Evolutionary conservation across 2,797 vertebrate species (phyloP).

Genomic region (Lacerta bilineata): DNA sequence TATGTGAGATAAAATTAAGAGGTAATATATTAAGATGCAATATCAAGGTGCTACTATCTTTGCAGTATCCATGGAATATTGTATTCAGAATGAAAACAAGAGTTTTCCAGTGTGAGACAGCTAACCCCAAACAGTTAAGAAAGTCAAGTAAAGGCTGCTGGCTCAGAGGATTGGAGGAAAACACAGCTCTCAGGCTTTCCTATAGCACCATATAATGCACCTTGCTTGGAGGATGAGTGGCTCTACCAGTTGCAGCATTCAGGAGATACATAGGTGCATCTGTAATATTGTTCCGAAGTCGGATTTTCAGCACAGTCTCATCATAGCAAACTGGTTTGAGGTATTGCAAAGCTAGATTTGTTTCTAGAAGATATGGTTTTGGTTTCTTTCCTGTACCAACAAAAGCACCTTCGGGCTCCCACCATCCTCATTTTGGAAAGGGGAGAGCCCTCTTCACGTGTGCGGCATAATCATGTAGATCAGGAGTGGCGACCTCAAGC

Average conservation of each 20-base stretch:
- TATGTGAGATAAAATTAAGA: background rate
- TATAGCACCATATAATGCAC: background rate
- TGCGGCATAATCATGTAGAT: too few relatives aligned
- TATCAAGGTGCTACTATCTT: background rate
- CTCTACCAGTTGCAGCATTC: background rate
- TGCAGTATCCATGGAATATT: background rate
- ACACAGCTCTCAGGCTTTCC: background rate
- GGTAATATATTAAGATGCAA: background rate
- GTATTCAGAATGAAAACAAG: background rate
- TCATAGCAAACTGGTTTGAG: too few relatives aligned
- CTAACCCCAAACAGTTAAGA: background rate
- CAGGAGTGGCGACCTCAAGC: too few relatives aligned
- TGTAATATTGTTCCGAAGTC: background rate
- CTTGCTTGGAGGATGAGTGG: background rate
- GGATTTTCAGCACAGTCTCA: background rate
- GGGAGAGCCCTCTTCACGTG: too few relatives aligned
- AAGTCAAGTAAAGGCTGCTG: background rate
- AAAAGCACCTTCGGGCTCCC: too few relatives aligned
- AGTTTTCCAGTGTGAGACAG: background rate
- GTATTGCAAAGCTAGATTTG: too few relatives aligned
- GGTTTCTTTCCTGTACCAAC: too few relatives aligned
- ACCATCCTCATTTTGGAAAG: too few relatives aligned
- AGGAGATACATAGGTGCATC: background rate
- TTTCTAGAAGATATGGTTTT: too few relatives aligned
- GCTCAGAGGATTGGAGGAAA: background rate